These are phyloP conservation scores for Mimachlamys varia DNA, from an alignment of 2,888 invertebrate species.

Conservation along the genomic window DNA sequence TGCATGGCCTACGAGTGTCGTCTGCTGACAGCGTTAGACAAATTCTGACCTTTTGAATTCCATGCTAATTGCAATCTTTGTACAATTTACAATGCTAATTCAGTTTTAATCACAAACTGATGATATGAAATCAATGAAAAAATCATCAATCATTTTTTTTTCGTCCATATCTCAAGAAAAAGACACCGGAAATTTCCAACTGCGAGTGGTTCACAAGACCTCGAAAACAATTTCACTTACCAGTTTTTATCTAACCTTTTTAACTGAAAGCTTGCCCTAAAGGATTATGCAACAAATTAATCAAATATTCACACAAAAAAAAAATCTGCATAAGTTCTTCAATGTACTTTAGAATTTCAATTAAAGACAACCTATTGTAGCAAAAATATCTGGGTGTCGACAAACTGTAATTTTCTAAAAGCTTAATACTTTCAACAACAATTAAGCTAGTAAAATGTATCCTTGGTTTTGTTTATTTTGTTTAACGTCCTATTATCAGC, in stretches of 20 bases:
- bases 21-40: background rate
- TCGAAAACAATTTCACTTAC: background rate
- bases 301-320: background rate
- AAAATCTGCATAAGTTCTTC: background rate
- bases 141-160: constrained; percentile 14
- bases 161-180: background rate
- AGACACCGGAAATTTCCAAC: background rate
- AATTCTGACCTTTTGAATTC: constrained; percentile 33
- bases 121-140: constrained; percentile 31
- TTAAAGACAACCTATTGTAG: background rate
- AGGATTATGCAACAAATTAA: background rate
- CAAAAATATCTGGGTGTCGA: too few species aligned
- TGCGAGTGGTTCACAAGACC: background rate
- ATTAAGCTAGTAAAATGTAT: background rate
- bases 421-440: background rate
- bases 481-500: too few species aligned
- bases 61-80: constrained; percentile 29
- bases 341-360: background rate
- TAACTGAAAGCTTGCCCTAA: background rate
- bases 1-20: constrained; percentile 6
- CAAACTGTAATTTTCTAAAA: background rate
- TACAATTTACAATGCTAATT: constrained; percentile 29
- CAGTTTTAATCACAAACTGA: constrained; percentile 20
- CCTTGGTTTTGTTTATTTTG: too few species aligned
- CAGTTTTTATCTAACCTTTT: background rate